These are phyloP conservation scores for Drosophila mojavensis DNA, from an alignment of 1,140 invertebrate genomes.

Conservation along the genomic window DNA sequence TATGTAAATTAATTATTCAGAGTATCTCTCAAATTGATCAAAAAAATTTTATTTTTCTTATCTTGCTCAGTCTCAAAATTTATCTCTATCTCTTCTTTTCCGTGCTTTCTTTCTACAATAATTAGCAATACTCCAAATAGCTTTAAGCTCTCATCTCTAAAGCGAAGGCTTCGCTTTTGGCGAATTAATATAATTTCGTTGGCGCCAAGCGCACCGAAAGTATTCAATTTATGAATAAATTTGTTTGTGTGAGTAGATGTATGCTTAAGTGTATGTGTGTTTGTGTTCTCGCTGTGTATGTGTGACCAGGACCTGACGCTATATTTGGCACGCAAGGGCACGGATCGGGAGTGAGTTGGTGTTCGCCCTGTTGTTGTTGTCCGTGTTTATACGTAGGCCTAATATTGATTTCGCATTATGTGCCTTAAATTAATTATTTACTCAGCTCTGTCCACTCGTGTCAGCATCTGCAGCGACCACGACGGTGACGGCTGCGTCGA, in stretches of 20 bases:
- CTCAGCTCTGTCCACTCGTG: constrained; percentile 25
- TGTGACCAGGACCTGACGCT: constrained; percentile 64
- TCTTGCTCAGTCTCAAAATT: too few relatives aligned
- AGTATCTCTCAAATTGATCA: too few relatives aligned
- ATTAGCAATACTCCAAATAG: neutral
- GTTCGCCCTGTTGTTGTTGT: constrained; percentile 30
- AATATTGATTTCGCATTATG: constrained; percentile 79
- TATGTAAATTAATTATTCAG: neutral
- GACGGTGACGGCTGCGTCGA: neutral
- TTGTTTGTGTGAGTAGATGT: constrained; percentile 1
- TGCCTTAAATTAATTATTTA: constrained; percentile 68
- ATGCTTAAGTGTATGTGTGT: neutral
- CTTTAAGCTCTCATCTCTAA: constrained; percentile 17
- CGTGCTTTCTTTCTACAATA: neutral
- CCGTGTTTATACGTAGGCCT: constrained; percentile 61
- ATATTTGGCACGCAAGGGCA: constrained; percentile 73
- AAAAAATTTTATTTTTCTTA: too few relatives aligned
- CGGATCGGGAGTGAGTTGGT: neutral
- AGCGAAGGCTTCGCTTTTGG: constrained; percentile 32
- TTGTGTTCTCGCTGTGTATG: neutral
- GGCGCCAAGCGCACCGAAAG: constrained; percentile 64
- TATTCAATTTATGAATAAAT: constrained; percentile 65
- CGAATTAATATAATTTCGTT: constrained; percentile 66
- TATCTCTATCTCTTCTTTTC: neutral
- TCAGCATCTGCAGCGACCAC: constrained; percentile 4